Evolutionary conservation across 2,888 invertebrate species (phyloP), one percentile per base, ranked within the genome.

Genomic region (Sialis lutaria): DNA sequence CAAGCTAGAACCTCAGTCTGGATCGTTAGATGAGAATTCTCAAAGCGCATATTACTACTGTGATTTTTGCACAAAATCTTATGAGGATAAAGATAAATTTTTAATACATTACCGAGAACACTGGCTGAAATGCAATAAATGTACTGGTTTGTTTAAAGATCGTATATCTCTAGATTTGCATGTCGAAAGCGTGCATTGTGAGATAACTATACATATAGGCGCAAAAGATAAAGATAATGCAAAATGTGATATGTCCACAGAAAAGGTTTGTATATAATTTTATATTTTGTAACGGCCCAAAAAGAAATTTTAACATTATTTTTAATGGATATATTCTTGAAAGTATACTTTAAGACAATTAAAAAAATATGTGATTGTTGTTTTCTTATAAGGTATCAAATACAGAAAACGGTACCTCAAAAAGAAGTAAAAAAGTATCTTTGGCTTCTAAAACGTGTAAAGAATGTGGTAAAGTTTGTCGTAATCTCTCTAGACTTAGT

Each of bases 401-500:
- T 22, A 22, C 22, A 22, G 22, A 47, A 52, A 48, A 22, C 22
- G 22, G 22, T 22, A 2, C 22, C 22, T 22, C 22, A 22, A 22
- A 22, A 22, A 22, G 22, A 22, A 22, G 22, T 22, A 22, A 22
- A 22, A 22, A 22, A 22, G 22, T 22, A 22, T 22, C 63, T 45
- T 62, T 63, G 63, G 61, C 67, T 0, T 67, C 69, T 1, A 72
- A 73, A 55, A 61, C 68, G 31, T 75, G 75, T 53, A 59, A 63
- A 9, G 69, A 70, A 34, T 75, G 75, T 50, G 73, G 74, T 2
- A 75, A 75, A 55, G 63, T 67, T 32, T 75, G 73, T 54, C 66
- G 72, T 50, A 73, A 74, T 0, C 75, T 74, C 58, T 75, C 75
- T 53, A 75, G 75, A 56, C 55, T 75, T n/a, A 61, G 67, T 33